phyloP scores from a whole-genome alignment of 2,113 vertebrate species.

The Rhagologus leucostigma region DNA sequence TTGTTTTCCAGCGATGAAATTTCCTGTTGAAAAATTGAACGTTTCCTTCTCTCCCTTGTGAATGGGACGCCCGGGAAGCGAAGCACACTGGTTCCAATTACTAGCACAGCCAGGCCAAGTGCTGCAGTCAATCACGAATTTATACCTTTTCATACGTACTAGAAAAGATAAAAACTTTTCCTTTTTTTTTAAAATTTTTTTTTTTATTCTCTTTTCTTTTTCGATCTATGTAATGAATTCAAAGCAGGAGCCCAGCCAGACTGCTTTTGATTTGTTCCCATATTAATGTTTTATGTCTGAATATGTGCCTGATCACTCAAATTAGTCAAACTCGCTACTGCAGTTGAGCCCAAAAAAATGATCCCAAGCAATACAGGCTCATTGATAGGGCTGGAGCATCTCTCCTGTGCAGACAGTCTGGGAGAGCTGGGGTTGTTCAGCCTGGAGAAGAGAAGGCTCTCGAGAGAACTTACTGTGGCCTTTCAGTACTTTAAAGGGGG shows the following conservation, averaged over 20 bases:
- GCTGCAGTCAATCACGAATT: slow-evolving; percentile 6
- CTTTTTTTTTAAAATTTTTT: background rate
- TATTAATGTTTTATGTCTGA: slow-evolving; percentile 6
- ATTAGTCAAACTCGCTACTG: background rate
- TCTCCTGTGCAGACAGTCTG: background rate
- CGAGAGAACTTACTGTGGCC: background rate
- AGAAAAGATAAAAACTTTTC: background rate
- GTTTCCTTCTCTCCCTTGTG: slow-evolving; percentile 2
- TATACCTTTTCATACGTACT: background rate
- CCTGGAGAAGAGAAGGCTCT: background rate
- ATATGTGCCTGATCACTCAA: background rate
- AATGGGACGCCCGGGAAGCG: background rate
- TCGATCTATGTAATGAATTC: background rate
- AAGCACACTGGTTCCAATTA: slow-evolving; percentile 19
- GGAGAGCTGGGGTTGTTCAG: background rate
- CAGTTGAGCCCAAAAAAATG: background rate
- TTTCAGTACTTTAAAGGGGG: background rate
- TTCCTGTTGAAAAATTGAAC: slow-evolving; percentile 34
- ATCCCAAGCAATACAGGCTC: background rate
- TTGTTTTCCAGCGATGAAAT: background rate
- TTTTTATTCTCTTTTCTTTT: background rate
- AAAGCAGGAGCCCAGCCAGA: background rate
- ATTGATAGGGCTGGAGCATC: background rate
- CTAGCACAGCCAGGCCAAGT: background rate
- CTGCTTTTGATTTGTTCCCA: slow-evolving; percentile 16